Evolutionary conservation across 2,113 vertebrate genomes (phyloP).

Genomic region (Steatornis caripensis): DNA sequence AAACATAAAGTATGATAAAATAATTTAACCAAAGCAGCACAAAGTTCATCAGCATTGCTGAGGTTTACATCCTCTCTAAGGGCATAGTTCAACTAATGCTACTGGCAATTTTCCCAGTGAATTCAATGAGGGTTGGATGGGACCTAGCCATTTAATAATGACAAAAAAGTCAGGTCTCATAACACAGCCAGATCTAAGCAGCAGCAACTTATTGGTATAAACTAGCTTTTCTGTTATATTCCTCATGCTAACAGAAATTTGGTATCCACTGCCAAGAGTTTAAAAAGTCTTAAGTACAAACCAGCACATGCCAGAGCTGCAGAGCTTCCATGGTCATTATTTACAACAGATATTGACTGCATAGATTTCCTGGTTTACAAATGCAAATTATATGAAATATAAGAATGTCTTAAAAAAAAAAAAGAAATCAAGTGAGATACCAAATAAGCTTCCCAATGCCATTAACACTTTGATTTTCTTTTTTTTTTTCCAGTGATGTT

Average conservation of each 20-base stretch:
- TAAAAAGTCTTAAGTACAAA: background rate
- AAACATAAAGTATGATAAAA: constrained; percentile 22
- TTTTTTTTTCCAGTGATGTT: background rate
- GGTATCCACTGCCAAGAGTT: background rate
- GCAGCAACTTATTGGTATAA: background rate
- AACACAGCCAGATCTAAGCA: background rate
- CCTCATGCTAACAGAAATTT: background rate
- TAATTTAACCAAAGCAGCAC: constrained; percentile 19
- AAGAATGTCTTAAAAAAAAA: background rate
- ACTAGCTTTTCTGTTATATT: background rate
- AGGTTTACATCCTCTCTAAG: constrained; percentile 5
- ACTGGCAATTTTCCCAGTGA: constrained; percentile 3
- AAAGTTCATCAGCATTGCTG: constrained; percentile 18
- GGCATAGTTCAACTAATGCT: background rate
- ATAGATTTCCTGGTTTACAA: background rate
- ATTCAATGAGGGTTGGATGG: background rate
- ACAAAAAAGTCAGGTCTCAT: background rate
- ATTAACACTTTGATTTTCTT: background rate
- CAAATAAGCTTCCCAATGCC: background rate
- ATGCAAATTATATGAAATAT: background rate
- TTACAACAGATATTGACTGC: background rate
- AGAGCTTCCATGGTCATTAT: background rate
- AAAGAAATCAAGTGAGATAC: background rate
- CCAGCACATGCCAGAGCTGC: background rate
- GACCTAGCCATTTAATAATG: background rate